Evolutionary conservation across 2,113 vertebrate species (phyloP).

Genomic region (Antechinus stuartii): DNA sequence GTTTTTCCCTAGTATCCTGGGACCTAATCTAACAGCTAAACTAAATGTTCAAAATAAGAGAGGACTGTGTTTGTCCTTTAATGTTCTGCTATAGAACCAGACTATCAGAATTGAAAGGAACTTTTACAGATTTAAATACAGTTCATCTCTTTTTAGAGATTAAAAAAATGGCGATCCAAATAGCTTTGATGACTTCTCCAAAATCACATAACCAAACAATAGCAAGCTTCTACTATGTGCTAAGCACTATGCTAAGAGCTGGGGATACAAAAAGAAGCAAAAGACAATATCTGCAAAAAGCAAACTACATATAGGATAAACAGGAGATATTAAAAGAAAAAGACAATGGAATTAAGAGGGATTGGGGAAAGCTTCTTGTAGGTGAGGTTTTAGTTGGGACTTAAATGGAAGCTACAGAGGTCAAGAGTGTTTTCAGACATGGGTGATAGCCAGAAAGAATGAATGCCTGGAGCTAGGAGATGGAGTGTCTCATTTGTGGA

Average conservation of each 20-base stretch:
- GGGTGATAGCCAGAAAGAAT: not conserved
- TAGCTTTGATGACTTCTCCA: too few relatives aligned
- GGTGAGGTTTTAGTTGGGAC: not conserved
- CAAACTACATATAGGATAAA: not conserved
- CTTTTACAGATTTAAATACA: not conserved
- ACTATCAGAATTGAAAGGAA: slow-evolving; percentile 50
- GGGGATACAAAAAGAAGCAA: not conserved
- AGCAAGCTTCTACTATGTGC: not conserved
- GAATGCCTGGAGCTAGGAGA: not conserved
- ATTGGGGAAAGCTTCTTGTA: not conserved
- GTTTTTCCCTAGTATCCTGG: slow-evolving; percentile 63
- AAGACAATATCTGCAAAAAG: not conserved
- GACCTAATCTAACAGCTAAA: slow-evolving; percentile 57
- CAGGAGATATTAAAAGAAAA: not conserved
- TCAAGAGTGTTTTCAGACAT: not conserved
- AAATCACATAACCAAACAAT: not conserved
- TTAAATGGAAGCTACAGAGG: not conserved
- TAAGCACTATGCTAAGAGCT: not conserved
- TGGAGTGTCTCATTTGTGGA: not conserved
- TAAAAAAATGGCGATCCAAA: not conserved
- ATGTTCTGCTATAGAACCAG: slow-evolving; percentile 24
- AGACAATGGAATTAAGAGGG: not conserved
- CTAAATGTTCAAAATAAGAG: slow-evolving; percentile 43
- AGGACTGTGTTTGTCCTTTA: slow-evolving; percentile 57
- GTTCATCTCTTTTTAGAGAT: not conserved